Conservation (phyloP, 2,888 invertebrate genomes). For the Tridacna crocea region DNA sequence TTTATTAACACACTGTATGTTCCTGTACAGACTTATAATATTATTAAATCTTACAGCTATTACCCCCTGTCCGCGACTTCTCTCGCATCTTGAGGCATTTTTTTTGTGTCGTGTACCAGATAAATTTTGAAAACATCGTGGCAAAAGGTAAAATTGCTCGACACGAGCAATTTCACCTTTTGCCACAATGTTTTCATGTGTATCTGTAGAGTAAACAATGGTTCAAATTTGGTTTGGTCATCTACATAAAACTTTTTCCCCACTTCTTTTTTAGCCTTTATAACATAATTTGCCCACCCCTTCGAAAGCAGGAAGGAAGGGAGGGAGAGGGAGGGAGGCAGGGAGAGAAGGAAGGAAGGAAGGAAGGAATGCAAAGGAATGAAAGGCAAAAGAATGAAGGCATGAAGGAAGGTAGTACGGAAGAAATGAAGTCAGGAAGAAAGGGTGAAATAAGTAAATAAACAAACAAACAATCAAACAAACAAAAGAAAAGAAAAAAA, state of each 20-base stretch:
- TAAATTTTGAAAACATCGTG: too few relatives aligned
- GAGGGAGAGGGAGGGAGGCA: background rate
- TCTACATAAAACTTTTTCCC: too few relatives aligned
- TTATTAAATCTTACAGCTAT: too few relatives aligned
- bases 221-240: background rate
- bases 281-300: too few relatives aligned
- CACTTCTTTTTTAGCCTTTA: too few relatives aligned
- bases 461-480: background rate
- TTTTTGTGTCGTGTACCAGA: too few relatives aligned
- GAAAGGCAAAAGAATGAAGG: background rate
- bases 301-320: background rate
- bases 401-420: background rate
- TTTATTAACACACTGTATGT: too few relatives aligned
- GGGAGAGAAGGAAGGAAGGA: background rate
- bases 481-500: background rate
- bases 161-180: too few relatives aligned
- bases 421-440: background rate
- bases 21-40: too few relatives aligned
- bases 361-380: background rate
- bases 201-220: background rate
- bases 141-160: too few relatives aligned
- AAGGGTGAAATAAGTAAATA: background rate
- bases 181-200: background rate
- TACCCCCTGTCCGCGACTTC: too few relatives aligned
- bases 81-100: too few relatives aligned